Conservation (phyloP, 2,888 invertebrate species). For the Ochropleura plecta region DNA sequence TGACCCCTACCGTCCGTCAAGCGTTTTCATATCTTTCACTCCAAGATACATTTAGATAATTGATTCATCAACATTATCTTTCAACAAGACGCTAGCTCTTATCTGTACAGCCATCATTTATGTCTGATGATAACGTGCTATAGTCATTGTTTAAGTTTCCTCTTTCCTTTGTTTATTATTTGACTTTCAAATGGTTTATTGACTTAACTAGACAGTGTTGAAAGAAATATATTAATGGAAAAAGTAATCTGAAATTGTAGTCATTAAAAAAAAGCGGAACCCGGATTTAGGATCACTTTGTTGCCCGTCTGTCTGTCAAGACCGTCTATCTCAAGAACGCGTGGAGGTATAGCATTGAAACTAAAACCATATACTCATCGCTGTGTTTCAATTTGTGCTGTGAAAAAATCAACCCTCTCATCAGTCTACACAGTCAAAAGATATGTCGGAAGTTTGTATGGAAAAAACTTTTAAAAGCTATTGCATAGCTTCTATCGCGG, state of each 20-base stretch:
- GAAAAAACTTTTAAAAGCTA: too few species aligned
- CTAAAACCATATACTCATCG: too few species aligned
- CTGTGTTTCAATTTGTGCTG: too few species aligned
- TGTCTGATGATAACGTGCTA: neutral
- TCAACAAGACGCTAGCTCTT: neutral
- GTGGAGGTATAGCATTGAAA: too few species aligned
- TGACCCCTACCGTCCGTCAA: neutral
- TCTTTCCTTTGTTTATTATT: neutral
- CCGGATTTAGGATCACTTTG: too few species aligned
- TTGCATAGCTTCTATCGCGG: too few species aligned
- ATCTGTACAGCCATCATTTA: conserved; percentile 1
- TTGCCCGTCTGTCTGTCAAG: too few species aligned
- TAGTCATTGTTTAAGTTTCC: neutral
- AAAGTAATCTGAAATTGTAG: neutral
- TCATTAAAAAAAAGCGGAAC: too few species aligned
- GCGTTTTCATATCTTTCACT: neutral
- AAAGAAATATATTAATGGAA: neutral
- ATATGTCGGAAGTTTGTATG: too few species aligned
- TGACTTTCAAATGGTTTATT: conserved; percentile 4
- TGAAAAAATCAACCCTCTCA: too few species aligned
- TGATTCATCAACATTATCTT: conserved; percentile 3
- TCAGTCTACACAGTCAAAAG: too few species aligned
- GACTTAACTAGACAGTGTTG: neutral
- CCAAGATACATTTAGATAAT: neutral
- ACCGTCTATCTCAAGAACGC: too few species aligned